phyloP scores from a whole-genome alignment of 2,113 vertebrate genomes.

The Lophius piscatorius region DNA sequence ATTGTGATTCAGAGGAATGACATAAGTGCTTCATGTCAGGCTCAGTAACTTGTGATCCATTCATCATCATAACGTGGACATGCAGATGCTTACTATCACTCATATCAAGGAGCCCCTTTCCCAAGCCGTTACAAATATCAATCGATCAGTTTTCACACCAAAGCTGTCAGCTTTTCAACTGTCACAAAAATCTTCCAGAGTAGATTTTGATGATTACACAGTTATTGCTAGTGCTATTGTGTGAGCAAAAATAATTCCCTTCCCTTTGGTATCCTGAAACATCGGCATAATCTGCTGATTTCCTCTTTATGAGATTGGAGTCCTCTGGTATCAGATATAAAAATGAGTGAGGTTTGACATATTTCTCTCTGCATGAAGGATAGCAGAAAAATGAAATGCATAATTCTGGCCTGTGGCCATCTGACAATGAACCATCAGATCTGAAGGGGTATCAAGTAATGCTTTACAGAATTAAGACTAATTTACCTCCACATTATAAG shows the following conservation, averaged over 20 bases:
- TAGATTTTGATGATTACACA: not conserved
- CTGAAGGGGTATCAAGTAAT: not conserved
- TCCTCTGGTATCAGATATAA: conserved; percentile 9
- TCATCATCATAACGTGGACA: conserved; percentile 47
- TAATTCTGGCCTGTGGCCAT: not conserved
- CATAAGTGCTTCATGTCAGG: conserved; percentile 61
- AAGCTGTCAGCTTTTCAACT: not conserved
- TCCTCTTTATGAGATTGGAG: conserved; percentile 39
- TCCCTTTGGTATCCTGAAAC: conserved; percentile 8
- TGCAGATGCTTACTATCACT: conserved; percentile 43
- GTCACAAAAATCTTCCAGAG: not conserved
- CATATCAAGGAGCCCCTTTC: conserved; percentile 9
- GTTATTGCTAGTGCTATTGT: conserved; percentile 7
- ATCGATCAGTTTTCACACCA: conserved; percentile 5
- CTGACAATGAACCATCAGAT: conserved; percentile 5
- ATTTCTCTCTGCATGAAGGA: conserved; percentile 4
- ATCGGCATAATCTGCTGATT: conserved; percentile 46
- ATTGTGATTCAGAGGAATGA: conserved; percentile 45
- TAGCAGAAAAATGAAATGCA: not conserved
- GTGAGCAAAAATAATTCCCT: conserved; percentile 32
- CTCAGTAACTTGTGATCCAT: conserved; percentile 46
- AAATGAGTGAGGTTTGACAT: not conserved
- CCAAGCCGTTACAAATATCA: not conserved
- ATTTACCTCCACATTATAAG: not conserved
- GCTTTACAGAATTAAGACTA: not conserved